These are phyloP conservation scores for Ceyx erithaca DNA, from an alignment of 2,797 vertebrate genomes.

Conservation along the genomic window DNA sequence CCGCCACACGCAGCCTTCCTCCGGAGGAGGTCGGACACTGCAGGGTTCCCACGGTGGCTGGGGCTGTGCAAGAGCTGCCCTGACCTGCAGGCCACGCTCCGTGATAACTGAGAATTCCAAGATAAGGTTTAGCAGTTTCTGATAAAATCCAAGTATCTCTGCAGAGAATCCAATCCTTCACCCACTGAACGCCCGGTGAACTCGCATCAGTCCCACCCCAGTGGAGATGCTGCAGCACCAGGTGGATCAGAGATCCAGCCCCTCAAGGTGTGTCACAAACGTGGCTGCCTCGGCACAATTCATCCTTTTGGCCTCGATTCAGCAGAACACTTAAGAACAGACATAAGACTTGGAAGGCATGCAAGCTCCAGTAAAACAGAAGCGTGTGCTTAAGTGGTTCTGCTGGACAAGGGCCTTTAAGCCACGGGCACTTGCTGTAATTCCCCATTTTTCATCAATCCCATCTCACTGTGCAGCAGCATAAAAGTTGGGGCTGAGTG, in stretches of 20 bases:
- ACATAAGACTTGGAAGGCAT: not conserved
- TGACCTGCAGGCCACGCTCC: not conserved
- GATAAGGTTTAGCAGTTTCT: not conserved
- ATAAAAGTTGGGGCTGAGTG: not conserved
- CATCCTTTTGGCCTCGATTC: slow-evolving; percentile 26
- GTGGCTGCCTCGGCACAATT: not conserved
- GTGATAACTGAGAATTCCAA: not conserved
- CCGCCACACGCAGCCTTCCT: fast-evolving
- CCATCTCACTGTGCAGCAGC: not conserved
- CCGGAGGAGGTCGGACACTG: fast-evolving
- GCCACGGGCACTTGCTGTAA: not conserved
- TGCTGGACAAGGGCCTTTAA: slow-evolving; percentile 20
- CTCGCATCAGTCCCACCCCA: not conserved
- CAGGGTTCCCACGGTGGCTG: not conserved
- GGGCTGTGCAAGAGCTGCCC: not conserved
- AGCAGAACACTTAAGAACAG: slow-evolving; percentile 31
- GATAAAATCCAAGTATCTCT: not conserved
- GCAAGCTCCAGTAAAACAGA: not conserved
- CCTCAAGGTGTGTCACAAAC: not conserved
- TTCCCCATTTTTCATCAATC: slow-evolving; percentile 34
- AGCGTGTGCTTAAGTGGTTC: slow-evolving; percentile 20
- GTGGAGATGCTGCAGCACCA: not conserved
- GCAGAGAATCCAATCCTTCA: fast-evolving
- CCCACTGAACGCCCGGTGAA: not conserved
- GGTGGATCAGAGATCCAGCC: not conserved